Percentiles rank a stretch among this genome's conserved stretches.
These are phyloP conservation scores for Scomber colias DNA, from an alignment of 2,113 vertebrate genomes.

Conservation along the genomic window DNA sequence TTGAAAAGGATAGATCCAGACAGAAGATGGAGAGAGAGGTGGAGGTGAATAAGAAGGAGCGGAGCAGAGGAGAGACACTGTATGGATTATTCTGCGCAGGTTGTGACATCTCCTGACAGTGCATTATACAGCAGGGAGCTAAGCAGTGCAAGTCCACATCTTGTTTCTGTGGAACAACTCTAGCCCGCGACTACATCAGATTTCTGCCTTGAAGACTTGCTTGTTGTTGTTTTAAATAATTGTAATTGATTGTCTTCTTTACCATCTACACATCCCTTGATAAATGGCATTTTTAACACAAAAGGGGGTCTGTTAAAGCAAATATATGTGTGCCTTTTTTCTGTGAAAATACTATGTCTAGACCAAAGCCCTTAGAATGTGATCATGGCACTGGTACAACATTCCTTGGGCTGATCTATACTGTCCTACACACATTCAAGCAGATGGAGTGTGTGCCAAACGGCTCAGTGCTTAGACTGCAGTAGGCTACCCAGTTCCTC, in stretches of 20 bases:
- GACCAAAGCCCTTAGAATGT: conserved; percentile 50
- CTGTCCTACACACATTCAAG: conserved; percentile 66
- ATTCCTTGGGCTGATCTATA: conserved; percentile 69
- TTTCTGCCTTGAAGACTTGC: conserved; percentile 20
- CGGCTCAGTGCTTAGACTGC: conserved; percentile 63
- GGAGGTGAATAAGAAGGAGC: conserved; percentile 46
- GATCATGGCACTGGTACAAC: conserved; percentile 59
- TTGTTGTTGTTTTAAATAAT: conserved; percentile 34
- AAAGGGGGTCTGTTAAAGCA: conserved; percentile 25
- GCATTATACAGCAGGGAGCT: conserved; percentile 58
- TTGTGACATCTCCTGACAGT: conserved; percentile 75
- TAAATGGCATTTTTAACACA: conserved; percentile 26
- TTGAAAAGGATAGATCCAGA: conserved; percentile 39
- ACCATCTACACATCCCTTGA: conserved; percentile 21
- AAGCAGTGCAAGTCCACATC: conserved; percentile 52
- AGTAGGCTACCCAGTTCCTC: conserved; percentile 67
- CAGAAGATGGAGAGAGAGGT: conserved; percentile 34
- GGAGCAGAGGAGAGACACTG: conserved; percentile 22
- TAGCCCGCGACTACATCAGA: neutral
- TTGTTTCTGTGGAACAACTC: conserved; percentile 54
- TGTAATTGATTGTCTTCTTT: conserved; percentile 30
- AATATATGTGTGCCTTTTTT: conserved; percentile 22
- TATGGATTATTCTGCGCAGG: conserved; percentile 73
- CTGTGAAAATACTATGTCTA: conserved; percentile 37
- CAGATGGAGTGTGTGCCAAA: conserved; percentile 68